Percentiles rank a stretch among this genome's conserved stretches.
Evolutionary conservation across 1,140 invertebrate species (phyloP).

Genomic region (Drosophila santomea): DNA sequence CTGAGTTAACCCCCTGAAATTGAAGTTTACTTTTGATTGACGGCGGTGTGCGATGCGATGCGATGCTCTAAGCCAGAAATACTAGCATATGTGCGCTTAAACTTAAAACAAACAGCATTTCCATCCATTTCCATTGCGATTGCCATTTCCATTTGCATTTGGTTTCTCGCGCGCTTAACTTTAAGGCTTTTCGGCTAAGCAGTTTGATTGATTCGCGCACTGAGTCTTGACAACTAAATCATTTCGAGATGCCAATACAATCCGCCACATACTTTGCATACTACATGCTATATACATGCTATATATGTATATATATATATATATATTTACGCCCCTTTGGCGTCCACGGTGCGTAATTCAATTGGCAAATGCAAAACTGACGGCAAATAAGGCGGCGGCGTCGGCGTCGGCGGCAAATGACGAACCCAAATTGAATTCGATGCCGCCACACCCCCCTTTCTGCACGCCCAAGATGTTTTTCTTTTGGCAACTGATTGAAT

Average conservation of each 20-base stretch:
- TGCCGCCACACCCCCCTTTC: slow-evolving; percentile 4
- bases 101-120: slow-evolving; percentile 14
- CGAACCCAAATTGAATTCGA: slow-evolving; percentile 65
- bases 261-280: slow-evolving; percentile 5
- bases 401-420: slow-evolving; percentile 30
- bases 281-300: neutral
- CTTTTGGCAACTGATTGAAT: slow-evolving; percentile 67
- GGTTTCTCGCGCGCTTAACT: slow-evolving; percentile 13
- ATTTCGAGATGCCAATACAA: slow-evolving; percentile 58
- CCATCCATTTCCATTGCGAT: neutral
- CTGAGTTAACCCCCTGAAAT: slow-evolving; percentile 26
- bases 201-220: slow-evolving; percentile 60
- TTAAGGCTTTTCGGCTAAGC: slow-evolving; percentile 38
- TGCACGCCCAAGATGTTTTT: slow-evolving; percentile 27
- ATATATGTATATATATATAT: too few species aligned
- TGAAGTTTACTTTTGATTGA: slow-evolving; percentile 42
- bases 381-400: slow-evolving; percentile 29
- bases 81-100: neutral
- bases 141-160: neutral
- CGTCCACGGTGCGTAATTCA: slow-evolving; percentile 35
- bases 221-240: slow-evolving; percentile 62
- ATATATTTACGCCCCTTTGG: too few species aligned
- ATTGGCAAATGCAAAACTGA: slow-evolving; percentile 63
- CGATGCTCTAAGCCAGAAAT: neutral
- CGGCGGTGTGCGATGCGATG: neutral